Evolutionary conservation across 1,140 invertebrate genomes (phyloP).

Genomic region (Penaeus japonicus): DNA sequence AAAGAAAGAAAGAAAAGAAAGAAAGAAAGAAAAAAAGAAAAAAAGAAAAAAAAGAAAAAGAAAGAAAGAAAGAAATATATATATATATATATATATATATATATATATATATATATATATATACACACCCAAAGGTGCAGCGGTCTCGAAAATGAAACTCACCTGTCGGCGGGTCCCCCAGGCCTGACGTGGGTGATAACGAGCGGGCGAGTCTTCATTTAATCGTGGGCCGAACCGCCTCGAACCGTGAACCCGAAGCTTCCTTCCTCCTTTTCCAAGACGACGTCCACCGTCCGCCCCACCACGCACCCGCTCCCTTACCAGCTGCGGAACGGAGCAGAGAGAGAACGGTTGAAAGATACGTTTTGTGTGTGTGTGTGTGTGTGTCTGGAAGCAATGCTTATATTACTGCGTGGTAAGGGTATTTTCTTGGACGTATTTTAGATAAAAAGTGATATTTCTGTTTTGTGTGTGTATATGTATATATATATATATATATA

Average conservation of each 20-base stretch:
- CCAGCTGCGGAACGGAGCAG: conserved; percentile 34
- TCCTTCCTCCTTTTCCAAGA: conserved; percentile 80
- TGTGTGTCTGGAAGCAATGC: too few species aligned
- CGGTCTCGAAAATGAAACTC: conserved; percentile 49
- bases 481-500: too few species aligned
- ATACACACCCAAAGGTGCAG: neutral
- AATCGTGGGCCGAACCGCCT: conserved; percentile 72
- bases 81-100: neutral
- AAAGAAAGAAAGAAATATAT: too few species aligned
- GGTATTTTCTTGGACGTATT: too few species aligned
- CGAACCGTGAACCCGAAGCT: conserved; percentile 89
- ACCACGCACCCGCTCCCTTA: conserved; percentile 46
- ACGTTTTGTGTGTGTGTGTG: too few species aligned
- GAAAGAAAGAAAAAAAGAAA: too few species aligned
- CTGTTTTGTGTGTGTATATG: too few species aligned
- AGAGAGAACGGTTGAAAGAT: neutral
- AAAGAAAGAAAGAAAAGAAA: too few species aligned
- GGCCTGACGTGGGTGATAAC: conserved; percentile 88
- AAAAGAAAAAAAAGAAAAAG: too few species aligned
- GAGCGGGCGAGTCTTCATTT: conserved; percentile 74
- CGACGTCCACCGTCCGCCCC: conserved; percentile 68
- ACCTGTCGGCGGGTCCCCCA: conserved; percentile 87
- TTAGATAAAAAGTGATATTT: too few species aligned
- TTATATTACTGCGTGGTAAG: too few species aligned
- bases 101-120: conserved; percentile 20